phyloP scores from a whole-genome alignment of 2,797 vertebrate species.

The Anomalospiza imberbis region DNA sequence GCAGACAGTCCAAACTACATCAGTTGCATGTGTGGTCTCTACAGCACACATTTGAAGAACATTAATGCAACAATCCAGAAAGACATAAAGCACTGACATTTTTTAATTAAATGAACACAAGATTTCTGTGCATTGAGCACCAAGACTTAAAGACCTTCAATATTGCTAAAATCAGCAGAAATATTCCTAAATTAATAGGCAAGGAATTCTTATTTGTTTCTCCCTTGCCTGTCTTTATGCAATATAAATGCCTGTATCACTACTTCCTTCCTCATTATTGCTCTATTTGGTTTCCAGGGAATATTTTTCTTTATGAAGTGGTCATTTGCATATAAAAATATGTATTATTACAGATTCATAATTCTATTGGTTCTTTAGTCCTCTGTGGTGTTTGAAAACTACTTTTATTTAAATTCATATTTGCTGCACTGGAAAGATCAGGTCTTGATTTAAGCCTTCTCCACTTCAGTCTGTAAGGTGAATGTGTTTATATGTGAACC shows the following conservation, averaged over 20 bases:
- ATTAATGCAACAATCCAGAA: background rate
- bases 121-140: background rate
- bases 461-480: background rate
- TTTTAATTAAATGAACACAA: background rate
- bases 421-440: constrained; percentile 24
- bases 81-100: background rate
- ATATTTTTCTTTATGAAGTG: constrained; percentile 12
- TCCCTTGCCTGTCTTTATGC: background rate
- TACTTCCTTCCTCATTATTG: background rate
- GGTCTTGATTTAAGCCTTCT: constrained; percentile 4
- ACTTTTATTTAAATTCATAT: constrained; percentile 50
- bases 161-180: background rate
- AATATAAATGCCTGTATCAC: background rate
- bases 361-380: constrained; percentile 19
- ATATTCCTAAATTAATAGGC: background rate
- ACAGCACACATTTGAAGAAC: background rate
- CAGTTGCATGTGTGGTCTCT: background rate
- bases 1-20: background rate
- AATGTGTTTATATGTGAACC: background rate
- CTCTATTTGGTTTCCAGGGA: background rate
- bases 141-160: background rate
- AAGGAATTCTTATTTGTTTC: background rate
- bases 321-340: constrained; percentile 28
- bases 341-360: background rate
- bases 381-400: constrained; percentile 6